phyloP scores from a whole-genome alignment of 2,113 vertebrate species.

The Corythaixoides concolor region DNA sequence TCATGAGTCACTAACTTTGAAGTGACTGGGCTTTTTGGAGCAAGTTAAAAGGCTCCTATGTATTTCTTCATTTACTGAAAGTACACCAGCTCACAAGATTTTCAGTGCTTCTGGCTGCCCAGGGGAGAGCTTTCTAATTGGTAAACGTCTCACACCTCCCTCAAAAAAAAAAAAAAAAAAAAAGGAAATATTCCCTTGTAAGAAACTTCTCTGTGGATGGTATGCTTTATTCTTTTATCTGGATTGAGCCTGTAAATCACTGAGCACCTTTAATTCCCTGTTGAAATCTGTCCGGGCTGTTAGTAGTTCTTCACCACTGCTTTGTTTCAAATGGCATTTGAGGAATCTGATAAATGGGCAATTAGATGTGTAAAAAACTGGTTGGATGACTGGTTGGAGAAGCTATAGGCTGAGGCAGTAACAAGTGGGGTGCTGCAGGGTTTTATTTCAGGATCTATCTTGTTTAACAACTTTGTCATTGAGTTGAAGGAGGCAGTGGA shows the following conservation, averaged over 20 bases:
- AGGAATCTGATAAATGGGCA: background rate
- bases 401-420: background rate
- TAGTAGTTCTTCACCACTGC: too few relatives aligned
- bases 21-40: slow-evolving; percentile 18
- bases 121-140: too few relatives aligned
- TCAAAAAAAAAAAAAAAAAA: too few relatives aligned
- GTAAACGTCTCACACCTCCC: too few relatives aligned
- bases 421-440: background rate
- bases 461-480: background rate
- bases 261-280: too few relatives aligned
- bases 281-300: too few relatives aligned
- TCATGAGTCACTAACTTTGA: slow-evolving; percentile 5
- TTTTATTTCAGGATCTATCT: background rate
- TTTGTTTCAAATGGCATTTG: too few relatives aligned
- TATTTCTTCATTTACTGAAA: slow-evolving; percentile 13
- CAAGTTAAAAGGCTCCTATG: background rate
- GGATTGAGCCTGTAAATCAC: too few relatives aligned
- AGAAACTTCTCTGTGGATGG: too few relatives aligned
- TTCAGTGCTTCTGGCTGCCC: background rate
- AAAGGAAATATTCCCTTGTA: too few relatives aligned
- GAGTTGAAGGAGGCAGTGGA: background rate
- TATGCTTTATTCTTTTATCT: too few relatives aligned
- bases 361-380: background rate
- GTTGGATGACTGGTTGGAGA: background rate
- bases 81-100: background rate